phyloP scores from a whole-genome alignment of 2,888 invertebrate species.

The Hydriomena furcata region DNA sequence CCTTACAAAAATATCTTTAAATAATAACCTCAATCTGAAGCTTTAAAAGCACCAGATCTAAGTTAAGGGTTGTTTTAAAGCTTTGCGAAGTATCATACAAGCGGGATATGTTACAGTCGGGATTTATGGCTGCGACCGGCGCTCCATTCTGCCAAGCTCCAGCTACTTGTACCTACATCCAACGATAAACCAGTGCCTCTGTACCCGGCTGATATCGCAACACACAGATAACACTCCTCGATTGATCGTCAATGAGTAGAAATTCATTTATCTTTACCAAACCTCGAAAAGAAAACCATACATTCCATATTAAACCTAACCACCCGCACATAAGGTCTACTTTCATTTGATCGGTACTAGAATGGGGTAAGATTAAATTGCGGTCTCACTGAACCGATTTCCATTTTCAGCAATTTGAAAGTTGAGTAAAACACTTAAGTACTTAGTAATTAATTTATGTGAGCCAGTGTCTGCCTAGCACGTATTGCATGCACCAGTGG shows the following conservation, averaged over 20 bases:
- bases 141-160: slow-evolving; percentile 5
- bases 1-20: too few species aligned
- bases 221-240: slow-evolving; percentile 74
- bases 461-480: slow-evolving; percentile 21
- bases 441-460: slow-evolving; percentile 27
- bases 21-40: neutral
- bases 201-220: slow-evolving; percentile 59
- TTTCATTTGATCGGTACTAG: slow-evolving; percentile 30
- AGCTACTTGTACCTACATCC: slow-evolving; percentile 19
- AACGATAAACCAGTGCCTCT: slow-evolving; percentile 25
- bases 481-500: slow-evolving; percentile 19
- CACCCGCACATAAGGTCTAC: slow-evolving; percentile 14
- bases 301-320: slow-evolving; percentile 39
- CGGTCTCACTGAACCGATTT: slow-evolving; percentile 40
- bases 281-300: slow-evolving; percentile 37
- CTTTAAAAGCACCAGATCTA: slow-evolving; percentile 2
- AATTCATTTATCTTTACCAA: slow-evolving; percentile 78
- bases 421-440: slow-evolving; percentile 18
- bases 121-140: slow-evolving; percentile 17
- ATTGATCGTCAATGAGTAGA: slow-evolving; percentile 80
- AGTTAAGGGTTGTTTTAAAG: slow-evolving; percentile 15
- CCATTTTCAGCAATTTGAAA: slow-evolving; percentile 31
- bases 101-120: slow-evolving; percentile 7
- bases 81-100: slow-evolving; percentile 20
- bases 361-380: slow-evolving; percentile 47